phyloP scores from a whole-genome alignment of 2,113 vertebrate genomes.

The Brienomyrus longianalis region DNA sequence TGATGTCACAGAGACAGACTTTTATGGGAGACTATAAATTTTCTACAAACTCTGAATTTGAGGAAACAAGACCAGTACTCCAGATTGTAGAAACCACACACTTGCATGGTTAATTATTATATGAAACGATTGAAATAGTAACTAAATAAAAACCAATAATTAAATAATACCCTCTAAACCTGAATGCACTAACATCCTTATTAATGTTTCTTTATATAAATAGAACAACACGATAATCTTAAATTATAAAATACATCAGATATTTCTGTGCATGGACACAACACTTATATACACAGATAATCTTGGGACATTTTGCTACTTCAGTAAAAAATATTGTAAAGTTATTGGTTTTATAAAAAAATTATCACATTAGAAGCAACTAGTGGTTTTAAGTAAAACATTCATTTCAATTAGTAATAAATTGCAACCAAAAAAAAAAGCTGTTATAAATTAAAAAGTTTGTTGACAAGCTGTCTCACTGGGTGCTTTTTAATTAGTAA shows the following conservation, averaged over 20 bases:
- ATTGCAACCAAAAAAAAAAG: neutral
- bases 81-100: neutral
- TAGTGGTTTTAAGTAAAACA: neutral
- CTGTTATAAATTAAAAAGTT: neutral
- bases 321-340: neutral
- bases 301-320: neutral
- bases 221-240: neutral
- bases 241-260: neutral
- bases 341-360: neutral
- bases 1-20: neutral
- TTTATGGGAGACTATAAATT: neutral
- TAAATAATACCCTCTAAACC: neutral
- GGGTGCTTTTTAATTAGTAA: neutral
- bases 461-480: neutral
- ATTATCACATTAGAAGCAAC: neutral
- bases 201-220: neutral
- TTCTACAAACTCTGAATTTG: neutral
- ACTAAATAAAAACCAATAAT: neutral
- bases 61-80: neutral
- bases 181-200: neutral
- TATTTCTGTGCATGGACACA: neutral
- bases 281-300: neutral
- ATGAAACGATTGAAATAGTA: neutral
- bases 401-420: neutral
- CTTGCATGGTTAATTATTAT: neutral